Conservation (phyloP, 2,113 vertebrate genomes). For the Numida meleagris region DNA sequence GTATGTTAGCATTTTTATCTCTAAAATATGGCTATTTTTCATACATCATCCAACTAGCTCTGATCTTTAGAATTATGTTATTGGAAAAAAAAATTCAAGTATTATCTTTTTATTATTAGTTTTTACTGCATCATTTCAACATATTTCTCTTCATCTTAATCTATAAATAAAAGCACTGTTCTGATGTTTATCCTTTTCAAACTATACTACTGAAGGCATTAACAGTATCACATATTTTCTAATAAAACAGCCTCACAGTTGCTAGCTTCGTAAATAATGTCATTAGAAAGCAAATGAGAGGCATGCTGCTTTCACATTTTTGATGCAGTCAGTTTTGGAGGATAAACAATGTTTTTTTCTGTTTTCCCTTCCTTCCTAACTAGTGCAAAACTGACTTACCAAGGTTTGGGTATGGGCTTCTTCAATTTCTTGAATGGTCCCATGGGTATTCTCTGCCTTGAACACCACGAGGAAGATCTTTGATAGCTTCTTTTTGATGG, state of each 20-base stretch:
- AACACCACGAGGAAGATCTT: not conserved
- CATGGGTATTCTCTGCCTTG: not conserved
- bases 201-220: not conserved
- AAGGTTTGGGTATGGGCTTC: not conserved
- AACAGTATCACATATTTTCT: not conserved
- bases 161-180: not conserved
- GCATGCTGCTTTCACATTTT: not conserved
- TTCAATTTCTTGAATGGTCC: not conserved
- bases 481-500: not conserved
- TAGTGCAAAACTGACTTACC: not conserved
- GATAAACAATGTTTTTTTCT: accelerated
- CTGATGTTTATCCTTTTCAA: not conserved
- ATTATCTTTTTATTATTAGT: not conserved
- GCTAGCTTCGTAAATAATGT: not conserved
- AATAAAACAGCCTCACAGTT: not conserved
- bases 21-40: not conserved
- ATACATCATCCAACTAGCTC: not conserved
- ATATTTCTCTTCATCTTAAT: not conserved
- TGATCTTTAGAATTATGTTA: not conserved
- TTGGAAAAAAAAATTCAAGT: not conserved
- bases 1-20: not conserved
- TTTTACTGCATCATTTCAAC: not conserved
- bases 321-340: not conserved
- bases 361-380: not conserved
- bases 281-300: not conserved